Evolutionary conservation across 1,140 invertebrate species (phyloP).

Genomic region (Drosophila erecta): DNA sequence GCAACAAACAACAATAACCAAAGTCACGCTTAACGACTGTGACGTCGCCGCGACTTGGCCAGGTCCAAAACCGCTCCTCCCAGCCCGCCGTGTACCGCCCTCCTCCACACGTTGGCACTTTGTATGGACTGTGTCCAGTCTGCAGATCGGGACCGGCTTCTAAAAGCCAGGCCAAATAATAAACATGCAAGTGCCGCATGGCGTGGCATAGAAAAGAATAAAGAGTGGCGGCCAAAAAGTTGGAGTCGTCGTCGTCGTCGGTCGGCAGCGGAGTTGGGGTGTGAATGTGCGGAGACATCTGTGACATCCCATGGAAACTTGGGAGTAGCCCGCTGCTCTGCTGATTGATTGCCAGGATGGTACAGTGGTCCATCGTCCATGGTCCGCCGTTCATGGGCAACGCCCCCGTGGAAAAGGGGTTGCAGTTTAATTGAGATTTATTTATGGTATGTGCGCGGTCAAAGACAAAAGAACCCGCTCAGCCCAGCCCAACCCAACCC

Average conservation of each 20-base stretch:
- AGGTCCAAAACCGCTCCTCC: conserved; percentile 25
- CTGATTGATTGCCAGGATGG: conserved; percentile 70
- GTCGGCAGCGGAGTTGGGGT: conserved; percentile 32
- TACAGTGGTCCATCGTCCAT: background rate
- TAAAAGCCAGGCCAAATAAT: conserved; percentile 48
- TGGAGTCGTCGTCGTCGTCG: background rate
- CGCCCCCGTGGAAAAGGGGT: conserved; percentile 60
- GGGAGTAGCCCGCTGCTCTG: conserved; percentile 30
- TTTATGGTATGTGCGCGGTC: conserved; percentile 57
- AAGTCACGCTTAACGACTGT: conserved; percentile 81
- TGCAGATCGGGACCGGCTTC: conserved; percentile 47
- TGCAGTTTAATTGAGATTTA: conserved; percentile 82
- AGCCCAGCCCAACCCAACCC: background rate
- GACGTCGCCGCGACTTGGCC: conserved; percentile 69
- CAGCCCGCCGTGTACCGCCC: no score
- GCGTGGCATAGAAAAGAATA: conserved; percentile 64
- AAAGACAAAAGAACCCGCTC: conserved; percentile 58
- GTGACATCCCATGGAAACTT: conserved; percentile 22
- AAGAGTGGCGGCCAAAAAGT: conserved; percentile 66
- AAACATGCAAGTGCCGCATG: conserved; percentile 59
- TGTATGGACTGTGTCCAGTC: conserved; percentile 33
- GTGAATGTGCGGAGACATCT: conserved; percentile 56
- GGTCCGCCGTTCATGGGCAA: conserved; percentile 20
- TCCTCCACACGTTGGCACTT: background rate
- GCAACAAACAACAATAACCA: conserved; percentile 80